Percentiles rank a stretch among this genome's conserved stretches.
Conservation (phyloP, 2,888 invertebrate species). For the Lithophane ornitopus region DNA sequence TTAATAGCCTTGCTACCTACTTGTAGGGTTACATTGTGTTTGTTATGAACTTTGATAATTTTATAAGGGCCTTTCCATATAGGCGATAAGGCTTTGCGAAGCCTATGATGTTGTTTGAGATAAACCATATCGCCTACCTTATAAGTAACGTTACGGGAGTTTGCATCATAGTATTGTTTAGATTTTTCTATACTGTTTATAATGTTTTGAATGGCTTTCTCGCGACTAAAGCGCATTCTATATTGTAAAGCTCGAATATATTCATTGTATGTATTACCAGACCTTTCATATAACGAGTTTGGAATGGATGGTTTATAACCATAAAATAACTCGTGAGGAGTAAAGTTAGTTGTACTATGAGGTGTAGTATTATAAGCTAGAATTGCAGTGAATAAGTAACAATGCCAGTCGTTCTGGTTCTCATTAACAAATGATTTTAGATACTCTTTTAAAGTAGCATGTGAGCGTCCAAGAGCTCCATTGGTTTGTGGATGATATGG, state of each 20-base stretch:
- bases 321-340: slow-evolving; percentile 1
- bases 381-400: slow-evolving; percentile 1
- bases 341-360: not conserved
- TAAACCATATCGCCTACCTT: slow-evolving; percentile 51
- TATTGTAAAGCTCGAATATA: slow-evolving; percentile 67
- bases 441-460: slow-evolving; percentile 14
- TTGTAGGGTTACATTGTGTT: slow-evolving; percentile 41
- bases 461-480: slow-evolving; percentile 16
- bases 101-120: slow-evolving; percentile 56
- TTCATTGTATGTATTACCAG: slow-evolving; percentile 49
- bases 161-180: slow-evolving; percentile 64
- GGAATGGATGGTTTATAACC: slow-evolving; percentile 2
- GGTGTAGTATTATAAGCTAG: slow-evolving; percentile 1
- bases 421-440: slow-evolving; percentile 20
- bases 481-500: slow-evolving; percentile 26
- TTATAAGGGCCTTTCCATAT: too few relatives aligned
- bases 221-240: slow-evolving; percentile 61
- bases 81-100: slow-evolving; percentile 44
- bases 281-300: not conserved
- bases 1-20: slow-evolving; percentile 4
- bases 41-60: too few relatives aligned
- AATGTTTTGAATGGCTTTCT: slow-evolving; percentile 47
- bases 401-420: slow-evolving; percentile 11
- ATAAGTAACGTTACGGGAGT: slow-evolving; percentile 25
- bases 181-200: slow-evolving; percentile 65